Evolutionary conservation across 1,140 invertebrate genomes (phyloP).

Genomic region (Drosophila lowei): DNA sequence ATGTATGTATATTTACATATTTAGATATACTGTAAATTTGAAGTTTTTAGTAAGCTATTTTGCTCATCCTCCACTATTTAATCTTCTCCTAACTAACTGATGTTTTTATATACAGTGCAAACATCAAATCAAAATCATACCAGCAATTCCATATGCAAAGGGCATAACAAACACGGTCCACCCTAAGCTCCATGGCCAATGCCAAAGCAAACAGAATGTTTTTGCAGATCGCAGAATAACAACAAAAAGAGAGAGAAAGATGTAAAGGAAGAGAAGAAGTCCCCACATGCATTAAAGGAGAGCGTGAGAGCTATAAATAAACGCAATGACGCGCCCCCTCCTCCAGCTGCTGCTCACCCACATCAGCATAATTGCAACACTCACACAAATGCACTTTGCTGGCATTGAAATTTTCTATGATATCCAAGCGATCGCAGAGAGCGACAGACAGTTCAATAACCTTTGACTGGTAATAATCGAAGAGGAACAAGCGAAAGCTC

Average conservation of each 20-base stretch:
- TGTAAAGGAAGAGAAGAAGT: conserved; percentile 55
- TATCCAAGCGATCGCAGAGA: conserved; percentile 55
- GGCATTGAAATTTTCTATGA: conserved; percentile 76
- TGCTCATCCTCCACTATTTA: no score
- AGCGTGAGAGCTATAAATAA: conserved; percentile 65
- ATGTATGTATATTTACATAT: no score
- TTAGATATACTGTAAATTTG: no score
- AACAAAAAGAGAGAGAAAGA: conserved; percentile 28
- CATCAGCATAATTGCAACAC: conserved; percentile 56
- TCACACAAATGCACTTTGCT: conserved; percentile 39
- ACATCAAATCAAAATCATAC: no score
- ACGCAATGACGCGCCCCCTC: conserved; percentile 28
- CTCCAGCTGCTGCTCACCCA: conserved; percentile 33
- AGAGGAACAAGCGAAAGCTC: conserved; percentile 47
- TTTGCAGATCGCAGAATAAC: conserved; percentile 23
- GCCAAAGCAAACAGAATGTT: conserved; percentile 39
- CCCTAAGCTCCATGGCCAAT: conserved; percentile 54
- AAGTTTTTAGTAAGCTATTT: no score
- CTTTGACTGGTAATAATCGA: conserved; percentile 49
- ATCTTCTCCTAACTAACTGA: no score
- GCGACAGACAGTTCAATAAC: conserved; percentile 55
- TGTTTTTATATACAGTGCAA: no score
- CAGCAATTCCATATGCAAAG: no score
- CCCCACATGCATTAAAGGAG: conserved; percentile 54
- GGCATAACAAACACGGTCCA: conserved; percentile 19